These are phyloP conservation scores for Bombus turneri DNA, from an alignment of 1,140 invertebrate species.

Conservation along the genomic window DNA sequence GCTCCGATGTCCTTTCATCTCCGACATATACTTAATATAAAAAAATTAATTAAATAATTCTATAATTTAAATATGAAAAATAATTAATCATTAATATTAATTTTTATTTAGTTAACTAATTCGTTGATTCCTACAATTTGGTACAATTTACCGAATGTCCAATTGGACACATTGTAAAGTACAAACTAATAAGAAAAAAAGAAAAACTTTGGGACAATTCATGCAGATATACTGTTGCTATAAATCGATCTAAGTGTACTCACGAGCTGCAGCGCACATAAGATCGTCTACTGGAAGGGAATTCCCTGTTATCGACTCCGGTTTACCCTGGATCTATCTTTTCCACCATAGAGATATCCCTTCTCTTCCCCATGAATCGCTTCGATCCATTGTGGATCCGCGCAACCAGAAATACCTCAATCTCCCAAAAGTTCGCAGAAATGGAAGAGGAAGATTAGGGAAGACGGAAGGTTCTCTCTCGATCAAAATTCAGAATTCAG, in stretches of 20 bases:
- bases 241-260: background rate
- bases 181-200: too few species aligned
- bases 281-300: background rate
- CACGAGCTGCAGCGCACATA: background rate
- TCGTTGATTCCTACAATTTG: too few species aligned
- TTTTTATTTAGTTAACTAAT: too few species aligned
- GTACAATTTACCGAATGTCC: too few species aligned
- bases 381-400: background rate
- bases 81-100: too few species aligned
- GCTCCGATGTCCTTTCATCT: too few species aligned
- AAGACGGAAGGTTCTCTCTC: background rate
- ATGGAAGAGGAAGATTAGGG: background rate
- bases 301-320: background rate
- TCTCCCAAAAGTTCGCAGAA: conserved; percentile 10
- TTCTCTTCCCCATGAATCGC: background rate
- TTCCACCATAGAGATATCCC: background rate
- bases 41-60: too few species aligned
- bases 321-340: background rate
- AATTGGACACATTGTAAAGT: too few species aligned
- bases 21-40: too few species aligned
- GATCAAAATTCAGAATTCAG: conserved; percentile 12
- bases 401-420: conserved; percentile 23
- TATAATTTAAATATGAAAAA: too few species aligned
- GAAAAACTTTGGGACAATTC: too few species aligned
- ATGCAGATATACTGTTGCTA: too few species aligned